Percentiles rank a stretch among this genome's conserved stretches.
Conservation (phyloP, 2,888 invertebrate species). For the Drosophila longiperda region DNA sequence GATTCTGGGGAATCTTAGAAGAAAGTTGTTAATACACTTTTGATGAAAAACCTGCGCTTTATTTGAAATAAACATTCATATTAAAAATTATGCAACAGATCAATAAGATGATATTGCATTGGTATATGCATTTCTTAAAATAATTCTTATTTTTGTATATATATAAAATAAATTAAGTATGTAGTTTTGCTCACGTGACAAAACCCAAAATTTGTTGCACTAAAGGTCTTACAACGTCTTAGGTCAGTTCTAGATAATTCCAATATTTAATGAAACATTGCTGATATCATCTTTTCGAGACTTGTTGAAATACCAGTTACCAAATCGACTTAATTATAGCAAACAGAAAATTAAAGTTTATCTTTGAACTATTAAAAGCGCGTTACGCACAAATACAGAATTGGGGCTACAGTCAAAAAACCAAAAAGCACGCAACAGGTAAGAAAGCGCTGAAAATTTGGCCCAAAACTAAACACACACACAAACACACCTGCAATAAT, state of each 20-base stretch:
- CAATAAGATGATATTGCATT: too few species aligned
- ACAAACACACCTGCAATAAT: conserved; percentile 40
- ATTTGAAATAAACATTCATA: not conserved
- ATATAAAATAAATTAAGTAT: not conserved
- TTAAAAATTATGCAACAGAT: not conserved
- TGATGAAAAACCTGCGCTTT: not conserved
- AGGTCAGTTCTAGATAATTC: conserved; percentile 12
- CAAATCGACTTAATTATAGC: conserved; percentile 21
- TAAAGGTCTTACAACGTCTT: not conserved
- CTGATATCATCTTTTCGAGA: conserved; percentile 18
- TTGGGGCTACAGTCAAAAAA: conserved; percentile 11
- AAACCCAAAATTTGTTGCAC: not conserved
- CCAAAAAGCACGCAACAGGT: conserved; percentile 61
- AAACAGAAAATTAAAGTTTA: conserved; percentile 13
- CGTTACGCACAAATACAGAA: conserved; percentile 54
- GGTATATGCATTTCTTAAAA: not conserved
- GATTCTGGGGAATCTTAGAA: not conserved
- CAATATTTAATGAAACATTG: not conserved
- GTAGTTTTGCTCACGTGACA: too few species aligned
- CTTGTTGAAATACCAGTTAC: conserved; percentile 14
- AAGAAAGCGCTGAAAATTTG: conserved; percentile 52
- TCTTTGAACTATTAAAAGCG: conserved; percentile 60
- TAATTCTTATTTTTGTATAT: not conserved
- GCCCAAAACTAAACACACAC: conserved; percentile 58
- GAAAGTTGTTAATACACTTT: not conserved